Percentiles rank a stretch among this genome's conserved stretches.
Evolutionary conservation across 2,797 vertebrate species (phyloP).

Genomic region (Emys orbicularis): DNA sequence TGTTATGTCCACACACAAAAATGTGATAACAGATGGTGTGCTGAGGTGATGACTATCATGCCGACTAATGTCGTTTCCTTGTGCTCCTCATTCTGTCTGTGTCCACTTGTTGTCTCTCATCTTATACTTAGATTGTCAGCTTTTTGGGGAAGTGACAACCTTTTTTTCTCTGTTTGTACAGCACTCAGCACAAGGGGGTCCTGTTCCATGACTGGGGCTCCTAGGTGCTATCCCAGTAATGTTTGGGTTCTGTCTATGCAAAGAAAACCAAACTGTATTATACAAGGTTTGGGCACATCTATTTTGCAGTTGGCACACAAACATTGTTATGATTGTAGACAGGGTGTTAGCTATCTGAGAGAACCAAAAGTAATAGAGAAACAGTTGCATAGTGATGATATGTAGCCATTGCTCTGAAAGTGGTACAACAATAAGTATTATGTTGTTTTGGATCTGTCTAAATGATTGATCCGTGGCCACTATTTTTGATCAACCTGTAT

Average conservation of each 20-base stretch:
- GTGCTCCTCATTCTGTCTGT: neutral
- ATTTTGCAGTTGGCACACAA: neutral
- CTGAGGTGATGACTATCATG: too few relatives aligned
- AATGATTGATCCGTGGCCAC: neutral
- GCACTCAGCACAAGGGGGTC: too few relatives aligned
- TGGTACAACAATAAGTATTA: neutral
- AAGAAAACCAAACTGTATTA: neutral
- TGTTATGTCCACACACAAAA: too few relatives aligned
- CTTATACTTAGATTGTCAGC: neutral
- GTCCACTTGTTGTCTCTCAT: neutral
- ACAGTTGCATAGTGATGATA: neutral
- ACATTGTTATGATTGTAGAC: neutral
- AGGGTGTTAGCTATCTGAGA: neutral
- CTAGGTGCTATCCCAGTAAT: too few relatives aligned
- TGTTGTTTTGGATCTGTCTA: neutral
- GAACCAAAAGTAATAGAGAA: neutral
- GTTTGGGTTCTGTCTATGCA: neutral
- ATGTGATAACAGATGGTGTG: too few relatives aligned
- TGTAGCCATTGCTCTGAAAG: neutral
- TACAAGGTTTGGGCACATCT: neutral
- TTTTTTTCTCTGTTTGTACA: too few relatives aligned
- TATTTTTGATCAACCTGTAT: neutral
- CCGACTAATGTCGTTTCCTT: too few relatives aligned
- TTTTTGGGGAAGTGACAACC: too few relatives aligned
- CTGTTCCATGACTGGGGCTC: too few relatives aligned